Conservation (phyloP, 2,888 invertebrate species). For the Agapetus fuscipes region DNA sequence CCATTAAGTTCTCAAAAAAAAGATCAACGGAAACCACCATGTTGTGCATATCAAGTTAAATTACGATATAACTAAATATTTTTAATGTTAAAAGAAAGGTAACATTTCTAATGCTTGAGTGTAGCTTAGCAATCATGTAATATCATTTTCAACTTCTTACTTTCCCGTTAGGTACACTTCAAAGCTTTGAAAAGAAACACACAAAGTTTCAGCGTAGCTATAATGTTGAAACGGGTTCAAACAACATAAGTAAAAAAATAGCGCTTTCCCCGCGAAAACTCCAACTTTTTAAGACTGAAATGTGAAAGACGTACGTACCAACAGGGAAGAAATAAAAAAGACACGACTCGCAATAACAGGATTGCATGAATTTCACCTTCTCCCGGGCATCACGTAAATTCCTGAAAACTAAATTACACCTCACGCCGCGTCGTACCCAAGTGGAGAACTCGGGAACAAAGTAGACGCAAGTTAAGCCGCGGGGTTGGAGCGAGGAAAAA, state of each 20-base stretch:
- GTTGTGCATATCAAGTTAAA: too few species aligned
- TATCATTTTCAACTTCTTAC: too few species aligned
- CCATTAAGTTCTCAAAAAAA: too few species aligned
- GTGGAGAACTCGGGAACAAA: constrained; percentile 20
- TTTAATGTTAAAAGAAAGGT: too few species aligned
- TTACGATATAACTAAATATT: too few species aligned
- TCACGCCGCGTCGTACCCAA: constrained; percentile 13
- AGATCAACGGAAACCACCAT: too few species aligned
- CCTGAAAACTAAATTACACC: constrained; percentile 21
- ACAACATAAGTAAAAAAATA: not conserved
- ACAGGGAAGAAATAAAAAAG: constrained; percentile 15
- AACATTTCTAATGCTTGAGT: too few species aligned
- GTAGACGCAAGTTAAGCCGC: constrained; percentile 20
- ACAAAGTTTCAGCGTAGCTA: not conserved
- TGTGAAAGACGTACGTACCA: not conserved
- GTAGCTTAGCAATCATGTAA: too few species aligned
- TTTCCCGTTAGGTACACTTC: too few species aligned
- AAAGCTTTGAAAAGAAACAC: too few species aligned
- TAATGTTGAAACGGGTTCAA: not conserved
- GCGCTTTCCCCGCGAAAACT: not conserved
- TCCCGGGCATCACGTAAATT: constrained; percentile 20
- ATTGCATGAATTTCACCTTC: constrained; percentile 19
- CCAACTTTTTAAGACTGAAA: not conserved
- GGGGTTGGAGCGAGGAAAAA: constrained; percentile 10
- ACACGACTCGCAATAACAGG: constrained; percentile 16